Evolutionary conservation across 2,888 invertebrate species (phyloP).

Genomic region (Agonopterix subpropinquella): DNA sequence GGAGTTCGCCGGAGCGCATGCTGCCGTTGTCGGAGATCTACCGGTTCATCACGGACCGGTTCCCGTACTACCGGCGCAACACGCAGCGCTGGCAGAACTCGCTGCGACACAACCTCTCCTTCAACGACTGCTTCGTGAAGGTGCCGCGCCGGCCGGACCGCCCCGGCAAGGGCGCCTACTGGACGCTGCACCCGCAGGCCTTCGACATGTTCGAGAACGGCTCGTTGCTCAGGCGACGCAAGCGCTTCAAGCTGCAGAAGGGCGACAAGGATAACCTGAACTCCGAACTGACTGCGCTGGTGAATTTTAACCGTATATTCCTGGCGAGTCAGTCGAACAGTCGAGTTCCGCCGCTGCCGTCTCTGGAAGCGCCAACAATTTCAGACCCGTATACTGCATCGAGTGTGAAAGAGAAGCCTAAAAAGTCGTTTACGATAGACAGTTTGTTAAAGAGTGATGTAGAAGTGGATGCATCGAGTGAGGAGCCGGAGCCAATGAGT

Average conservation of each 20-base stretch:
- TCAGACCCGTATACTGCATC: conserved; percentile 14
- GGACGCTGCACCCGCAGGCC: conserved; percentile 89
- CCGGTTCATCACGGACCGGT: conserved; percentile 92
- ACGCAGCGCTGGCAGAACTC: conserved; percentile 92
- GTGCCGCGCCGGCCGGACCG: conserved; percentile 85
- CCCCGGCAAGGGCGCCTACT: conserved; percentile 90
- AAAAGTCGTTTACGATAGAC: conserved; percentile 88
- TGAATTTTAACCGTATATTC: conserved; percentile 79
- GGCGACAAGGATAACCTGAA: conserved; percentile 75
- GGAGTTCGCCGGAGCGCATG: conserved; percentile 98
- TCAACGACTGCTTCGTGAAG: conserved; percentile 98
- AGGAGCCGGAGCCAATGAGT: conserved; percentile 27
- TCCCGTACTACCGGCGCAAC: conserved; percentile 92
- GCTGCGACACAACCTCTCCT: conserved; percentile 93
- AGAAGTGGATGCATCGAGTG: conserved; percentile 24
- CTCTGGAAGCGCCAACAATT: conserved; percentile 25
- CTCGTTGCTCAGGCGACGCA: conserved; percentile 85
- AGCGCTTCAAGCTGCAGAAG: conserved; percentile 87
- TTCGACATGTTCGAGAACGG: conserved; percentile 94
- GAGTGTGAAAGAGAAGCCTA: conserved; percentile 54
- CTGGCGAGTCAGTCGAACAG: conserved; percentile 45
- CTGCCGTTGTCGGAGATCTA: conserved; percentile 78
- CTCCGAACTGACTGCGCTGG: conserved; percentile 81
- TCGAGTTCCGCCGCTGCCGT: conserved; percentile 28
- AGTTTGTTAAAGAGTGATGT: conserved; percentile 86